Base-by-base conservation (phyloP, 2,888 invertebrate species). In the Ariolimax columbianus region DNA sequence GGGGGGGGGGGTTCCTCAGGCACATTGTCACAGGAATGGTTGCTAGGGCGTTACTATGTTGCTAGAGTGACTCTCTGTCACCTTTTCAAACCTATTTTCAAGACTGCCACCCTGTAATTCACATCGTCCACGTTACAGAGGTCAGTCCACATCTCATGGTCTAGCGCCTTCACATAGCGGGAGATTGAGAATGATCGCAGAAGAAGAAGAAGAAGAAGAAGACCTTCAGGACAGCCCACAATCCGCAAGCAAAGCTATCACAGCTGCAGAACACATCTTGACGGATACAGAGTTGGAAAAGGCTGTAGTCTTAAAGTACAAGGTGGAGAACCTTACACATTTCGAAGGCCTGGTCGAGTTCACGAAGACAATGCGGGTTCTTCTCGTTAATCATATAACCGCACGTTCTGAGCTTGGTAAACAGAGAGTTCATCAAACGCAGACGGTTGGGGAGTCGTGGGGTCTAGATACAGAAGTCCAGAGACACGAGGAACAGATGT, bases 391-490 rank as follows among this genome's bases (percentile, higher is more conserved):
- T 17, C 59, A 78, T n/a, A 17, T 75, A 2, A 51, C 75, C 47
- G 30, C 30, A 30, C 47, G 47, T 47, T 30, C 51, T 51, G 75
- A 75, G 75, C 75, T 75, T 11, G 75, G 51, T 75, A 51, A 47
- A 23, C 30, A 47, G 30, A 51, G 11, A 7, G 75, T 0, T 1
- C n/a, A 30, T 14, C 17, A 38, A 30, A 36, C 1, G n/a, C 1
- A 78, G 11, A n/a, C 33, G 26, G 17, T 63, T 43, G 30, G 51
- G 19, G 77, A 63, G 40, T 26, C 26, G 11, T 4, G 9, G n/a
- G 38, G 0, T 0, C n/a, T 26, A 23, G 23, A 72, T 40, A 3
- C 14, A 4, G 72, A 38, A 72, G 11, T 23, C 26, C 19, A 26
- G 72, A 26, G 9, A 3, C 38, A 1, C 14, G 17, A 59, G 19